Evolutionary conservation across 64 coral and sea anemone species (phyloP).

Genomic region (Trachythela sp.): DNA sequence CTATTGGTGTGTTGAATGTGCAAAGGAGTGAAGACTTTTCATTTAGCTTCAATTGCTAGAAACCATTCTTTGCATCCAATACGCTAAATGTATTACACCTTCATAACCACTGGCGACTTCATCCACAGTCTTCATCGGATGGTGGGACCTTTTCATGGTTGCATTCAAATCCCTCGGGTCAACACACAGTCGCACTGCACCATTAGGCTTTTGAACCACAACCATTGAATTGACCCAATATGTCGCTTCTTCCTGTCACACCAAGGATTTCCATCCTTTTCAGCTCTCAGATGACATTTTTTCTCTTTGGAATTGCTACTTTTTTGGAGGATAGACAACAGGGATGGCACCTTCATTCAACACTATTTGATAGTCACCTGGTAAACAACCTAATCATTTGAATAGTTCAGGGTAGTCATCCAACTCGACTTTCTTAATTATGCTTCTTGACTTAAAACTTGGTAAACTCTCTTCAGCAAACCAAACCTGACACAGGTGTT

Average conservation of each 20-base stretch:
- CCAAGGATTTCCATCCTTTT: slow-evolving; percentile 33
- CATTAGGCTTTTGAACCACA: not conserved
- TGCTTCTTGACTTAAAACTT: not conserved
- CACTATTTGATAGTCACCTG: not conserved
- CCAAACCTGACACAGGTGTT: slow-evolving; percentile 9
- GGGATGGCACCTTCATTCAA: not conserved
- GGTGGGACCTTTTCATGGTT: not conserved
- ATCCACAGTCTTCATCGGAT: not conserved
- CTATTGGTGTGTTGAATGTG: not conserved
- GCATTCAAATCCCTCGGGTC: not conserved
- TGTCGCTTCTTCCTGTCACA: slow-evolving; percentile 24
- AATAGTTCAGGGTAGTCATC: not conserved
- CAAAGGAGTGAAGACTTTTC: not conserved
- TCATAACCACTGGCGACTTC: slow-evolving; percentile 17
- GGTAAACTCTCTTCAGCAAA: slow-evolving; percentile 35
- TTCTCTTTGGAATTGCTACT: slow-evolving; percentile 21
- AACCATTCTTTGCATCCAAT: slow-evolving; percentile 23
- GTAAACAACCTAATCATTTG: not conserved
- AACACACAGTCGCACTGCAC: not conserved
- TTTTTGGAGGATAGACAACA: slow-evolving; percentile 27
- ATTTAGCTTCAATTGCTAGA: slow-evolving; percentile 28
- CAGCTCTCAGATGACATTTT: slow-evolving; percentile 12
- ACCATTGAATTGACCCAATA: slow-evolving; percentile 31
- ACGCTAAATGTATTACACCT: slow-evolving; percentile 8
- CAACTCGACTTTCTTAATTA: not conserved